Conservation (phyloP, 2,113 vertebrate genomes). For the Plotosus lineatus region DNA sequence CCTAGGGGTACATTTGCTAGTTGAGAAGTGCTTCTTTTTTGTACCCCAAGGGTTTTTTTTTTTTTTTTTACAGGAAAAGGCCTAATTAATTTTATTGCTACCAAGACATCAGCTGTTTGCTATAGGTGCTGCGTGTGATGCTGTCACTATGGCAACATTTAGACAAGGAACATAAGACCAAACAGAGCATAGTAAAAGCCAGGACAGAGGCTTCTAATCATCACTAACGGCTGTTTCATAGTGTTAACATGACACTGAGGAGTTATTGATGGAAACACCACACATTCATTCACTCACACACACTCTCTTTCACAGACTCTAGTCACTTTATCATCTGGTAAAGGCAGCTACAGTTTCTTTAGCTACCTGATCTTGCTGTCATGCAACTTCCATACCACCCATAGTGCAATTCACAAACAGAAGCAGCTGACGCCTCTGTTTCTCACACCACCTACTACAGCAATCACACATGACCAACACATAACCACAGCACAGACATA, state of each 20-base stretch:
- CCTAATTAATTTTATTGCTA: too few species aligned
- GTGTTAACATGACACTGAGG: not conserved
- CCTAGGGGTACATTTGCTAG: too few species aligned
- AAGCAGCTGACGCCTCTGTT: not conserved
- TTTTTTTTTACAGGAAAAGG: too few species aligned
- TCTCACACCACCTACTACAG: not conserved
- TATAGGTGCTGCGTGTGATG: not conserved
- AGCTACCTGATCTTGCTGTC: not conserved
- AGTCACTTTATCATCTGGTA: too few species aligned
- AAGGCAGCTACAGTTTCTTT: not conserved
- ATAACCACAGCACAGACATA: not conserved
- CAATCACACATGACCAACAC: not conserved
- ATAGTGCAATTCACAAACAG: not conserved
- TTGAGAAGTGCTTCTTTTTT: too few species aligned
- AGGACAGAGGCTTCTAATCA: not conserved
- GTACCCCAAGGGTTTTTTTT: too few species aligned
- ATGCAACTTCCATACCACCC: not conserved
- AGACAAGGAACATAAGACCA: not conserved
- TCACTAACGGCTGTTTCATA: not conserved
- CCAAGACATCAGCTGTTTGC: not conserved
- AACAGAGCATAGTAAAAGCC: not conserved
- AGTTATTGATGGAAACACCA: not conserved
- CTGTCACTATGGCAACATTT: constrained; percentile 2
- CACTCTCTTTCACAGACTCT: not conserved
- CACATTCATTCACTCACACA: not conserved